Evolutionary conservation across 2,797 vertebrate species (phyloP).

Genomic region (Microcaecilia unicolor): DNA sequence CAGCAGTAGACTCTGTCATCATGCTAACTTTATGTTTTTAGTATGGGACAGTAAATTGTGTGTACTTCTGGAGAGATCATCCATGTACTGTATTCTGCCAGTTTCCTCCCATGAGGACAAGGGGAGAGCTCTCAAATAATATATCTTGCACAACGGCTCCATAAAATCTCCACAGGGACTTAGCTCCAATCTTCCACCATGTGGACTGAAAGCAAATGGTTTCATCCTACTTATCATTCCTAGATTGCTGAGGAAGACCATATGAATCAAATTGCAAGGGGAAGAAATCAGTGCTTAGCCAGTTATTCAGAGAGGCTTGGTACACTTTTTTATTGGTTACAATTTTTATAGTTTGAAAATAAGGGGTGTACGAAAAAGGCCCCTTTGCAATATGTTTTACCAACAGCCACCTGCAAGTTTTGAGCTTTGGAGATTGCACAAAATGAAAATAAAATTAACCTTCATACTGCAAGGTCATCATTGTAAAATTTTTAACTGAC

Average conservation of each 20-base stretch:
- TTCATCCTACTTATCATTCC: conserved; percentile 19
- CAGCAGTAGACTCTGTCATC: conserved; percentile 8
- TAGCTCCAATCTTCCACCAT: conserved; percentile 23
- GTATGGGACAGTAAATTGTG: too few relatives aligned
- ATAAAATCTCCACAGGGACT: conserved; percentile 20
- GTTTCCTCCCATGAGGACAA: conserved; percentile 20
- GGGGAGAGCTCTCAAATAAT: conserved; percentile 18
- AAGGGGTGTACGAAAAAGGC: conserved; percentile 31
- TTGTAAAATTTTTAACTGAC: conserved; percentile 31
- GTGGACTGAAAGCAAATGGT: conserved; percentile 31
- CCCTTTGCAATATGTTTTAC: conserved; percentile 38
- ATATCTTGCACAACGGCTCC: conserved; percentile 15
- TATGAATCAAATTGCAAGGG: conserved; percentile 31
- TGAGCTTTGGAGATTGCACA: conserved; percentile 34
- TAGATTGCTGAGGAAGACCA: conserved; percentile 29
- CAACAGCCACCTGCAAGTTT: conserved; percentile 35
- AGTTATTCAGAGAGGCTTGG: conserved; percentile 29
- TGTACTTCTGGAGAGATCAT: conserved; percentile 14
- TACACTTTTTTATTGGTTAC: conserved; percentile 34
- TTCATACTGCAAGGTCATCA: conserved; percentile 24
- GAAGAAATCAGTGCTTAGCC: conserved; percentile 44
- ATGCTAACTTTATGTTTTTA: too few relatives aligned
- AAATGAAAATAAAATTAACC: too few relatives aligned
- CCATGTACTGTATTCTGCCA: conserved; percentile 36
- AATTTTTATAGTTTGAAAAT: conserved; percentile 36